Evolutionary conservation across 2,113 vertebrate species (phyloP), one percentile per base, ranked within the genome.

Genomic region (Panthera uncia): DNA sequence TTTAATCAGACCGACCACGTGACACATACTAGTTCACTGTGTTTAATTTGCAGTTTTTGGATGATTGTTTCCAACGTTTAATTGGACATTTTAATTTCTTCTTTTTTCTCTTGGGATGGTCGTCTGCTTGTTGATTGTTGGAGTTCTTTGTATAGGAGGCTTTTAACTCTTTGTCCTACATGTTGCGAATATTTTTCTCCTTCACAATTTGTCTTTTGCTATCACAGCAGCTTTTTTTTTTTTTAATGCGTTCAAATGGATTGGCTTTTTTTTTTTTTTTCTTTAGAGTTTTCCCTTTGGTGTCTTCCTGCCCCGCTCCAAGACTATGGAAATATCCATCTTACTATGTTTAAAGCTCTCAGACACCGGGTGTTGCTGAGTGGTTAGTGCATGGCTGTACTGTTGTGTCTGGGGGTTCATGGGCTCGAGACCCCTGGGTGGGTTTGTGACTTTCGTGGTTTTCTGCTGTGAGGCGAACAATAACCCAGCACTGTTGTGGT

Each of bases 341-440:
- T 14, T 74, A 1, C 52, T 21, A 10, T 69, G 38, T 85, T 73
- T 55, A 45, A 13, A 8, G 66, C 61, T 83, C 83, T 85, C 31
- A 57, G 16, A 82, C 52, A 6, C 38, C 1, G 0, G 50, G 23
- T 57, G 45, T 0, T 0, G 4, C 4, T 13, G 55, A 13, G 15
- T 23, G 31, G 41, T 65, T 38, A 3, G 15, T 6, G 18, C 10
- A 1, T 57, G 85, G 19, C n/a, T 3, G 19, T 27, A 5, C n/a
- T 1, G 9, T 15, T 4, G 31, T 16, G 1, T 10, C 29, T 7
- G 41, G 50, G 57, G 8, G 2, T 3, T 33, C 15, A 1, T 57
- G 25, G 33, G 27, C 50, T 89, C 73, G 82, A n/a, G 29, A 9
- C 25, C 12, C 21, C 29, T 9, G 31, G 33, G 23, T 16, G 66